Evolutionary conservation across 2,113 vertebrate genomes (phyloP).

Genomic region (Hemiprocne comata): DNA sequence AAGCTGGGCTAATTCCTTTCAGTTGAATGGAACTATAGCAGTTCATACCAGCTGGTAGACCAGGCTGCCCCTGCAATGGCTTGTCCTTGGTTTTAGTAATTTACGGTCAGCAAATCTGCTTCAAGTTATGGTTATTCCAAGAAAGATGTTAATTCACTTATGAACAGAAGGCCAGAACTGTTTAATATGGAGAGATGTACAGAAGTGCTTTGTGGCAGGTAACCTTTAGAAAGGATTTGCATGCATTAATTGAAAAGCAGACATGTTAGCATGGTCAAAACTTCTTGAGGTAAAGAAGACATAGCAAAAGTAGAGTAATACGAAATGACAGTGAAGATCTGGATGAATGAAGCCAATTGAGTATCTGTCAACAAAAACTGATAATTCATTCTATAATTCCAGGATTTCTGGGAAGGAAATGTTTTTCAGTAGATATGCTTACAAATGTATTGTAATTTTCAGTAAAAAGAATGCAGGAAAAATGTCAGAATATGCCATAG

Average conservation of each 20-base stretch:
- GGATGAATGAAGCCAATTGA: not conserved
- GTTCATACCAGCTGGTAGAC: not conserved
- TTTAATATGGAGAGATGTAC: not conserved
- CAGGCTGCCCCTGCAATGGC: not conserved
- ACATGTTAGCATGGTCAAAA: not conserved
- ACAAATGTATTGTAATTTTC: not conserved
- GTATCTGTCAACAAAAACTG: not conserved
- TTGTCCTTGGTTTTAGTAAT: not conserved
- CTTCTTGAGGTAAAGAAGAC: not conserved
- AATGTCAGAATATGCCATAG: not conserved
- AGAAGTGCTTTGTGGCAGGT: not conserved
- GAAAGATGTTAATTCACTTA: not conserved
- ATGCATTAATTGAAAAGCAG: not conserved
- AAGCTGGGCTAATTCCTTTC: constrained; percentile 23
- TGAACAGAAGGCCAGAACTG: not conserved
- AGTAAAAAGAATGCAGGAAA: not conserved
- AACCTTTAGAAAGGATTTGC: not conserved
- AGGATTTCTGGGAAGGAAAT: constrained; percentile 13
- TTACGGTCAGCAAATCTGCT: not conserved
- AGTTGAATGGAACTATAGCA: not conserved
- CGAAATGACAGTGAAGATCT: not conserved
- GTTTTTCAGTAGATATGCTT: not conserved
- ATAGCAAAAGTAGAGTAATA: not conserved
- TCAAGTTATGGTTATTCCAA: not conserved
- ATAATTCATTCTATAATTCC: not conserved